These are phyloP conservation scores for Siphlonurus alternatus DNA, from an alignment of 2,888 invertebrate species.

Conservation along the genomic window DNA sequence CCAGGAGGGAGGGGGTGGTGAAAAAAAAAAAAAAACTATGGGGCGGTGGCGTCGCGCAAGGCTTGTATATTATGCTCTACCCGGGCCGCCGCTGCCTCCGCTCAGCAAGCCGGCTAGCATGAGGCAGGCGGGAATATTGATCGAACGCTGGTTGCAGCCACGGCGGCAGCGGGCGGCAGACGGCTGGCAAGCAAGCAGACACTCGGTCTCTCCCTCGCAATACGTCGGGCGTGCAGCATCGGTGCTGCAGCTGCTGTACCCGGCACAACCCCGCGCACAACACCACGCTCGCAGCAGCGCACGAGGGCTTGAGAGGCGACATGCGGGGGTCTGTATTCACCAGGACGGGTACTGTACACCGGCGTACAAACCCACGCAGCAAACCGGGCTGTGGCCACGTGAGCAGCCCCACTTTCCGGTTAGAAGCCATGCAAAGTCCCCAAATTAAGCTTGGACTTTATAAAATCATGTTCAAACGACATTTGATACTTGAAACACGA, in stretches of 20 bases:
- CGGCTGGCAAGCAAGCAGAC: slow-evolving; percentile 7
- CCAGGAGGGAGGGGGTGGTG: not conserved
- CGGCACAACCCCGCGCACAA: not conserved
- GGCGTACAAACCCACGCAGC: too few relatives aligned
- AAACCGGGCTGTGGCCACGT: too few relatives aligned
- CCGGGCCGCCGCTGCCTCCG: not conserved
- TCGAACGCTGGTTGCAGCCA: not conserved
- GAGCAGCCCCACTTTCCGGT: too few relatives aligned
- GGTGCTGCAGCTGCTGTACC: slow-evolving; percentile 5
- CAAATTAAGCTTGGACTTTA: too few relatives aligned
- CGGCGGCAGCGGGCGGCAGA: slow-evolving; percentile 24
- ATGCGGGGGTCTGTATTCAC: too few relatives aligned
- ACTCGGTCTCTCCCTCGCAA: slow-evolving; percentile 11
- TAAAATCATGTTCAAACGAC: too few relatives aligned
- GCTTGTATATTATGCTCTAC: not conserved
- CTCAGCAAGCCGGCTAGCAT: not conserved
- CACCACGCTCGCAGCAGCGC: too few relatives aligned
- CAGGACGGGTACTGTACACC: too few relatives aligned
- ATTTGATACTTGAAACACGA: too few relatives aligned
- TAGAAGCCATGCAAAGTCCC: too few relatives aligned
- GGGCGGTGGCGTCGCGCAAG: not conserved
- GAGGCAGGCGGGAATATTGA: not conserved
- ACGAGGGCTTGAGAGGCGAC: too few relatives aligned
- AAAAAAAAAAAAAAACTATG: not conserved
- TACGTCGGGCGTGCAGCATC: slow-evolving; percentile 7